phyloP scores from a whole-genome alignment of 1,140 invertebrate species.

The Cotesia chilonis region DNA sequence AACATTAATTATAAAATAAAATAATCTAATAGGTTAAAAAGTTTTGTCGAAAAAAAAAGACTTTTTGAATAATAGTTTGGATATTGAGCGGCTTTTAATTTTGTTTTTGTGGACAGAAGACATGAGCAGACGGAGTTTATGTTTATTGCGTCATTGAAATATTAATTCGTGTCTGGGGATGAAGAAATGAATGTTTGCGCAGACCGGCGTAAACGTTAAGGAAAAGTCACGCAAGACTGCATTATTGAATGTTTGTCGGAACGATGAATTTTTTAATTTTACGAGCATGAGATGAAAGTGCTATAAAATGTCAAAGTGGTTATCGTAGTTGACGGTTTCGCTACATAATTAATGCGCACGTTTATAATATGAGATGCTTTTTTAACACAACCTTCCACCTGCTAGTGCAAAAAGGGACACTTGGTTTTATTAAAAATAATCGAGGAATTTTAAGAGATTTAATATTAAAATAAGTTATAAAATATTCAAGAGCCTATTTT shows the following conservation, averaged over 20 bases:
- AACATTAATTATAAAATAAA: no score
- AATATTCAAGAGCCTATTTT: no score
- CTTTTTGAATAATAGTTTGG: neutral
- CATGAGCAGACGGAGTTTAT: slow-evolving; percentile 25
- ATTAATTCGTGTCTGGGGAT: slow-evolving; percentile 35
- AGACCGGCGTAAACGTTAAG: slow-evolving; percentile 7
- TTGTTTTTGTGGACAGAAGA: slow-evolving; percentile 15
- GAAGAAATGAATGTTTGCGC: neutral
- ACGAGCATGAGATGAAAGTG: slow-evolving; percentile 44
- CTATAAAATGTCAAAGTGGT: slow-evolving; percentile 36
- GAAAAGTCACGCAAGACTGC: slow-evolving; percentile 43
- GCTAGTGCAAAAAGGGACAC: slow-evolving; percentile 8
- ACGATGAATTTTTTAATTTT: slow-evolving; percentile 45
- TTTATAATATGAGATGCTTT: neutral
- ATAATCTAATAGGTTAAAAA: no score
- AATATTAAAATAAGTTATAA: no score
- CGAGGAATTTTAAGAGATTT: no score
- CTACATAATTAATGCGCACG: slow-evolving; percentile 32
- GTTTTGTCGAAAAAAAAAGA: no score
- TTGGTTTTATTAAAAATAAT: no score
- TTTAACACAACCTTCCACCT: neutral
- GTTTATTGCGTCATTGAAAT: slow-evolving; percentile 38
- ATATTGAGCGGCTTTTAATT: neutral
- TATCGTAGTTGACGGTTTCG: slow-evolving; percentile 35
- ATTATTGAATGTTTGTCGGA: slow-evolving; percentile 41